Conservation (phyloP, 2,113 vertebrate genomes). For the Patagioenas fasciata region DNA sequence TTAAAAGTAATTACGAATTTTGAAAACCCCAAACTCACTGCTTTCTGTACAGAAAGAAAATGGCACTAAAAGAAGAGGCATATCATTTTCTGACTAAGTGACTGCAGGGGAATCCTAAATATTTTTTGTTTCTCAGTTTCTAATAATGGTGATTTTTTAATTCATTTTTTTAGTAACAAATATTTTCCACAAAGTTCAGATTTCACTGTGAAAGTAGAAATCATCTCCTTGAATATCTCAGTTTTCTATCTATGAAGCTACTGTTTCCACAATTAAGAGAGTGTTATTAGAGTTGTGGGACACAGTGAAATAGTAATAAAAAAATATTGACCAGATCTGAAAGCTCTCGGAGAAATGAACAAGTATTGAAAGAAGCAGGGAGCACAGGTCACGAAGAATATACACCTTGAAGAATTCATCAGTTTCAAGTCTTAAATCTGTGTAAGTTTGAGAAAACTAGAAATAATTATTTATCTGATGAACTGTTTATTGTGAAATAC, state of each 20-base stretch:
- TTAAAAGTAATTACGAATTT: neutral
- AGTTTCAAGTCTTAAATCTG: neutral
- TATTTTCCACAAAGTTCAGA: neutral
- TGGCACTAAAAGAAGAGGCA: neutral
- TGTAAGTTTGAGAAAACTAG: neutral
- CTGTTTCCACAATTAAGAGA: neutral
- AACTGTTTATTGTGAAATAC: neutral
- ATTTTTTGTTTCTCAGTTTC: neutral
- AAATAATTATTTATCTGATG: neutral
- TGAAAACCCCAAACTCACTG: neutral
- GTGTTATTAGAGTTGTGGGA: neutral
- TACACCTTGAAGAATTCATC: neutral
- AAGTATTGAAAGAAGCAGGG: neutral
- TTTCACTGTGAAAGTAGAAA: neutral
- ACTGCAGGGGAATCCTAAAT: neutral
- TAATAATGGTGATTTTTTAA: neutral
- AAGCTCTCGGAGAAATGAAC: neutral
- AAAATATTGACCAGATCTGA: neutral
- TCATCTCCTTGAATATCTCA: neutral
- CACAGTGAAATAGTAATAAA: neutral
- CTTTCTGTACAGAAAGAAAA: neutral
- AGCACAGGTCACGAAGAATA: neutral
- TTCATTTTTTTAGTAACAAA: neutral
- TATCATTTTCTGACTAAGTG: neutral
- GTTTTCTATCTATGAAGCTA: neutral